These are phyloP conservation scores for Schizaphis graminum DNA, from an alignment of 2,888 invertebrate genomes.

Conservation along the genomic window DNA sequence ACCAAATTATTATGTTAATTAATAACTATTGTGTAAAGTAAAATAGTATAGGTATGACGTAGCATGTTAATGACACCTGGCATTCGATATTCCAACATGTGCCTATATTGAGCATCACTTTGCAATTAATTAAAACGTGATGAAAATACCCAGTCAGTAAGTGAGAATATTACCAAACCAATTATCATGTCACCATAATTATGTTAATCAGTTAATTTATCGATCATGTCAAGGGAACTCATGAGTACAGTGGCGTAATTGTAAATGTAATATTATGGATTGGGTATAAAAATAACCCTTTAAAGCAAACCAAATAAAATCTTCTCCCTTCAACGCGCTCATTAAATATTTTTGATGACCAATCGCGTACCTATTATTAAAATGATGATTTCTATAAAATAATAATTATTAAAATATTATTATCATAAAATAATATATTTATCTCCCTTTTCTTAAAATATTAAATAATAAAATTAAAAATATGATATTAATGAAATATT, in stretches of 20 bases:
- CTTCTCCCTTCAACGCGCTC: not conserved
- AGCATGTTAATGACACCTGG: not conserved
- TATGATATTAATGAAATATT: too few relatives aligned
- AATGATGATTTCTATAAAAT: not conserved
- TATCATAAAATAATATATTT: not conserved
- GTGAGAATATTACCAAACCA: not conserved
- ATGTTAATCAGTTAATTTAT: not conserved
- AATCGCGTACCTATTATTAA: not conserved
- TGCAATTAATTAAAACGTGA: not conserved
- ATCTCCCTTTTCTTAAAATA: not conserved
- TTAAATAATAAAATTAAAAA: too few relatives aligned
- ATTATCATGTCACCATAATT: not conserved
- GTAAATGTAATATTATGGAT: not conserved
- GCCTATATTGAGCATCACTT: not conserved
- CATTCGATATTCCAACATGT: not conserved
- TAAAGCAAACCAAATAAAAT: not conserved
- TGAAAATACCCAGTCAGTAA: not conserved
- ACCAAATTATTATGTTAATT: not conserved
- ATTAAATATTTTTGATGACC: not conserved
- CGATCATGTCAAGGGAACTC: not conserved
- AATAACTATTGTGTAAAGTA: not conserved
- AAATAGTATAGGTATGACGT: not conserved
- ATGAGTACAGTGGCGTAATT: not conserved
- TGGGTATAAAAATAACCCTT: not conserved
- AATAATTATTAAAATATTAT: not conserved